Evolutionary conservation across 2,888 invertebrate species (phyloP), one percentile per base, ranked within the genome.

Genomic region (Tanytarsus gracilentus): DNA sequence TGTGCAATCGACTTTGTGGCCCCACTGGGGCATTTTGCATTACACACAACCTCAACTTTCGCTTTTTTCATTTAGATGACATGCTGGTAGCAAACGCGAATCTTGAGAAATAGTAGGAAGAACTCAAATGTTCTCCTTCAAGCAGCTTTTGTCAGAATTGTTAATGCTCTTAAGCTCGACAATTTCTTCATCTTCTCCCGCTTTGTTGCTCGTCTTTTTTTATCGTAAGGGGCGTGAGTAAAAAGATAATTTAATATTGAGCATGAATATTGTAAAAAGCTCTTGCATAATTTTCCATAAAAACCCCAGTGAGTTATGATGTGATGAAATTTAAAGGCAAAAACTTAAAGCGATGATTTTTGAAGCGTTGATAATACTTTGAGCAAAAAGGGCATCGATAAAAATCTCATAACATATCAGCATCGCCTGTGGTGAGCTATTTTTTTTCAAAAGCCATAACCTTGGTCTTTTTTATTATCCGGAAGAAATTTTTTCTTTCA

Each of bases 1-100:
- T 25, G 40, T 55, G 40, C 40, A 55, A 55, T 55, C 40, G 55
- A 55, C 55, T 55, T 55, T 55, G 55, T 40, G 39, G 40, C 27
- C 40, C 55, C 40, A 23, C 21, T 26, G 55, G 14, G 55, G 27
- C 55, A 14, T 52, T 36, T 44, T 44, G 44, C 36, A 53, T 14
- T 53, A 23, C 23, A 53, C 30, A n/a, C n/a, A 33, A 36, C 26
- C 9, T 11, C 3, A 2, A 50, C 11, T 33, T 25, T 36, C 53
- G 21, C n/a, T 53, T 36, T 4, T 30, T 18, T 7, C 9, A 44
- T 3, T 21, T 9, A 44, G 23, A 44, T 23, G 39, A 6, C 3
- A 39, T 16, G 23, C 18, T 23, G n/a, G 23, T 44, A 23, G 36
- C 16, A 16, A 14, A 36, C 14, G n/a, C 16, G 36, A 36, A 14